phyloP scores from a whole-genome alignment of 2,888 invertebrate species.

The Rotaria macrura region DNA sequence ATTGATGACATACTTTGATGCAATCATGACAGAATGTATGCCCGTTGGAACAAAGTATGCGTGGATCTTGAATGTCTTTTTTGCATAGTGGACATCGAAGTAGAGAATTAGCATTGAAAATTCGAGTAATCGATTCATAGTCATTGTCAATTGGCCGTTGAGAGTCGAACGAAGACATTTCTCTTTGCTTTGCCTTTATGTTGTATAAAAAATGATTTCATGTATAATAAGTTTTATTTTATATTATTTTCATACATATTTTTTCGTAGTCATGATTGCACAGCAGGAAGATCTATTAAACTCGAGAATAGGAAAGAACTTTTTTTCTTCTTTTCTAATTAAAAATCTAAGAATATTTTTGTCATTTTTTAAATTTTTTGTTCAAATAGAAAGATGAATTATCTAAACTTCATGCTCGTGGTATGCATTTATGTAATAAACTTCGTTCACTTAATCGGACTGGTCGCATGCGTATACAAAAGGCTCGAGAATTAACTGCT shows the following conservation, averaged over 20 bases:
- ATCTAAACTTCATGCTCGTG: neutral
- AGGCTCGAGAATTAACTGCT: neutral
- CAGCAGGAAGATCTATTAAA: too few relatives aligned
- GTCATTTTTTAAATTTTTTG: too few relatives aligned
- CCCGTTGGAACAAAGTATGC: neutral
- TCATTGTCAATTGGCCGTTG: neutral
- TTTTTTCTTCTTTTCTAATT: neutral
- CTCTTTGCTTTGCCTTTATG: too few relatives aligned
- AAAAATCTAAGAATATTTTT: too few relatives aligned
- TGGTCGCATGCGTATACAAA: neutral
- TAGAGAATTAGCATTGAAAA: neutral
- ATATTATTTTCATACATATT: too few relatives aligned
- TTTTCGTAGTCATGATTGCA: too few relatives aligned
- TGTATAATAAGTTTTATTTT: too few relatives aligned
- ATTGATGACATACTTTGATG: neutral
- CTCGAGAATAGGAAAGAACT: neutral
- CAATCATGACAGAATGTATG: neutral
- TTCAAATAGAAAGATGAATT: neutral
- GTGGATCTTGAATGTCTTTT: neutral
- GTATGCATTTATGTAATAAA: constrained; percentile 13
- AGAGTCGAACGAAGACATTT: too few relatives aligned
- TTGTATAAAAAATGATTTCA: too few relatives aligned
- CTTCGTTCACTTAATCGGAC: constrained; percentile 4
- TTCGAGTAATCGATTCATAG: neutral
- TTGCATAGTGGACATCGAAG: neutral